Conservation (phyloP, 2,888 invertebrate species). For the Frankliniella fusca region DNA sequence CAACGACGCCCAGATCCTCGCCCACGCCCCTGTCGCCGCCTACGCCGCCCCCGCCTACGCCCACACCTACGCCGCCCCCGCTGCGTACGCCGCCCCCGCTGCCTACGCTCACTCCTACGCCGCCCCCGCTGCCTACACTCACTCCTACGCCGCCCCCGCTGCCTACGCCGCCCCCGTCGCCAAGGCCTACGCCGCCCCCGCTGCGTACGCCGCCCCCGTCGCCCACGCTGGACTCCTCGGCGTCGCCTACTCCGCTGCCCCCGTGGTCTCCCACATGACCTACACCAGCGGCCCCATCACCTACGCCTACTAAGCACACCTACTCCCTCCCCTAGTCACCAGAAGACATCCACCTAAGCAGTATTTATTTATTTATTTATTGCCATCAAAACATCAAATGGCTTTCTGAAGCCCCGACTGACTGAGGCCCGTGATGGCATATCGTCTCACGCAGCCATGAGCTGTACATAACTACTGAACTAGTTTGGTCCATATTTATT, state of each 20-base stretch:
- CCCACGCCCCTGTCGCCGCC: slow-evolving; percentile 41
- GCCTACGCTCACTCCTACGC: slow-evolving; percentile 45
- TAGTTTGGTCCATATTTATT: background rate
- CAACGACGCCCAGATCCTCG: slow-evolving; percentile 52
- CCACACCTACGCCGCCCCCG: slow-evolving; percentile 43
- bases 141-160: slow-evolving; percentile 38
- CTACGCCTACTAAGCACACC: background rate
- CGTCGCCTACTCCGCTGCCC: slow-evolving; percentile 35
- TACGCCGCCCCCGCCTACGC: slow-evolving; percentile 46
- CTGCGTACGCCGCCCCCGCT: slow-evolving; percentile 40
- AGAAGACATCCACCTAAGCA: background rate
- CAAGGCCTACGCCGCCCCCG: slow-evolving; percentile 34
- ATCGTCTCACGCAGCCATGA: background rate
- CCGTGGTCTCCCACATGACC: slow-evolving; percentile 37
- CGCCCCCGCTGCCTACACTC: slow-evolving; percentile 44
- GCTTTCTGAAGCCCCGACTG: background rate
- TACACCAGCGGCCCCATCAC: slow-evolving; percentile 39
- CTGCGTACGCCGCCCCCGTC: slow-evolving; percentile 36
- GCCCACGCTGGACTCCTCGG: slow-evolving; percentile 35
- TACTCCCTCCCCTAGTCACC: background rate
- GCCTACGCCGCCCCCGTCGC: slow-evolving; percentile 36
- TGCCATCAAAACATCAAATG: background rate
- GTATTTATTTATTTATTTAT: background rate
- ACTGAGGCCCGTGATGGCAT: background rate
- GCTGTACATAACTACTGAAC: background rate